Evolutionary conservation across 2,888 invertebrate species (phyloP).

Genomic region (Cynaeus angustus): DNA sequence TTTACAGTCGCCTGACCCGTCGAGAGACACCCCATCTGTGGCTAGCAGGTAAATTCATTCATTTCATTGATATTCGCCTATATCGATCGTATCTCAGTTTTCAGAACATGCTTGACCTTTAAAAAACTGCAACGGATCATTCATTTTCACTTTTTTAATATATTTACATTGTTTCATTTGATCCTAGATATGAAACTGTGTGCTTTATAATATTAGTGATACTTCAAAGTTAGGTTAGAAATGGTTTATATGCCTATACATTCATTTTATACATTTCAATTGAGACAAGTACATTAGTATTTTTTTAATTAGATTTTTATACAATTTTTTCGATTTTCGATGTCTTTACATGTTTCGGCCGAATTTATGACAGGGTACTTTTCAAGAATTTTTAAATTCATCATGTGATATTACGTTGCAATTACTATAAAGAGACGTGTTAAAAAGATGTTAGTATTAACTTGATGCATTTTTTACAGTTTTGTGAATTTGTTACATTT

Average conservation of each 20-base stretch:
- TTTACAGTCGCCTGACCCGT: conserved; percentile 83
- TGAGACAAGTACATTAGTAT: no score
- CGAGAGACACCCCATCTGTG: conserved; percentile 84
- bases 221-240: conserved; percentile 21
- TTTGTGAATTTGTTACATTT: conserved; percentile 45
- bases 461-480: conserved; percentile 6
- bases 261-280: conserved; percentile 8
- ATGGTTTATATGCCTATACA: no score
- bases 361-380: conserved; percentile 35
- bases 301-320: background rate
- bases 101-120: conserved; percentile 69
- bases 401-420: conserved; percentile 45
- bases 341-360: conserved; percentile 15
- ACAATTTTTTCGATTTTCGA: conserved; percentile 5
- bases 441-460: conserved; percentile 37
- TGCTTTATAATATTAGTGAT: conserved; percentile 53
- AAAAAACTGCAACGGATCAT: conserved; percentile 49
- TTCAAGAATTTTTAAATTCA: conserved; percentile 17
- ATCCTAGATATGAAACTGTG: conserved; percentile 23
- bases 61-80: conserved; percentile 16
- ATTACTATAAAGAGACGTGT: conserved; percentile 20
- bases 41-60: conserved; percentile 79
- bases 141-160: conserved; percentile 27
- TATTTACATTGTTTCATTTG: conserved; percentile 42
- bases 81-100: conserved; percentile 62